These are phyloP conservation scores for Neotoma lepida DNA, from an alignment of 2,113 vertebrate species.

Conservation along the genomic window DNA sequence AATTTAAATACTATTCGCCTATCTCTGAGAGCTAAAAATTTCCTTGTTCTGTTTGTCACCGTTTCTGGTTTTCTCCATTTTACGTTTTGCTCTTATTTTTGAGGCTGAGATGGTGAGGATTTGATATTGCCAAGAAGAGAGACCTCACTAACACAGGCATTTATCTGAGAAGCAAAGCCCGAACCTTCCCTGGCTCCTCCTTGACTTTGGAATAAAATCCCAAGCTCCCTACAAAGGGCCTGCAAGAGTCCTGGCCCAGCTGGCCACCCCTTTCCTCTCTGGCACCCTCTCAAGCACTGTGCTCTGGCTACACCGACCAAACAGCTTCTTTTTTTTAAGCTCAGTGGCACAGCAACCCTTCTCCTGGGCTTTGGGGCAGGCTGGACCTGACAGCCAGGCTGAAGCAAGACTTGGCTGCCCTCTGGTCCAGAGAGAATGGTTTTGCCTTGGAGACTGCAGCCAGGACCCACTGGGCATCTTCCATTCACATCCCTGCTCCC, in stretches of 20 bases:
- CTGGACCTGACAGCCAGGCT: not conserved
- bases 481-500: not conserved
- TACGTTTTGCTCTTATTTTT: constrained; percentile 22
- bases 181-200: not conserved
- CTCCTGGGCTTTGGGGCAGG: not conserved
- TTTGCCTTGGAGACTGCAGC: not conserved
- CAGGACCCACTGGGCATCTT: not conserved
- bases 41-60: constrained; percentile 1
- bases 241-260: not conserved
- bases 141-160: not conserved
- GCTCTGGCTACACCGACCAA: not conserved
- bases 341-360: not conserved
- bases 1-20: not conserved
- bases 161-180: constrained; percentile 1
- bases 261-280: not conserved
- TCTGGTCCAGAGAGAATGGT: not conserved
- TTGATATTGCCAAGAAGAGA: constrained; percentile 14
- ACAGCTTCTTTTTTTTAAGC: not conserved
- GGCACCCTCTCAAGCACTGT: not conserved
- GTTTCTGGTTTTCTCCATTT: not conserved
- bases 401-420: not conserved
- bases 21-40: not conserved
- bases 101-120: not conserved
- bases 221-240: not conserved
- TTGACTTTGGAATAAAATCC: not conserved